These are phyloP conservation scores for Pasiphila rectangulata DNA, from an alignment of 2,888 invertebrate genomes.

Conservation along the genomic window DNA sequence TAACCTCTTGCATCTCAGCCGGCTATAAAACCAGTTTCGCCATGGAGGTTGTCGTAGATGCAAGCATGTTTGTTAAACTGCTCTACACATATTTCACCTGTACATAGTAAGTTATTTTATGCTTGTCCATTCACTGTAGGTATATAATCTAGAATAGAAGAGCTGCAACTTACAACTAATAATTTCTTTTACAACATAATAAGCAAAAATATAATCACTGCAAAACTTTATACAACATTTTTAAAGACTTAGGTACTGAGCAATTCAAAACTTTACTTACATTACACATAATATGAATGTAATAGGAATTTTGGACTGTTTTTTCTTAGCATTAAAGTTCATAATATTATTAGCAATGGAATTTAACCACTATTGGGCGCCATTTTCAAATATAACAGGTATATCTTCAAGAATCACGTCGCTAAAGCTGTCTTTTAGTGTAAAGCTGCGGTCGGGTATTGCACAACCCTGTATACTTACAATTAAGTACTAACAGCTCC, in stretches of 20 bases:
- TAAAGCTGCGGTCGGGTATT: slow-evolving; percentile 26
- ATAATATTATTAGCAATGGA: background rate
- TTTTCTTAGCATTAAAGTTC: slow-evolving; percentile 1
- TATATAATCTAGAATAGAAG: background rate
- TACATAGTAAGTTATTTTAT: no score
- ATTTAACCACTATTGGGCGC: no score
- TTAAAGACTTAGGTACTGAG: slow-evolving; percentile 11
- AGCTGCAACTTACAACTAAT: background rate
- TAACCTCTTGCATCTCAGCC: no score
- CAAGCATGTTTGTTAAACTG: no score
- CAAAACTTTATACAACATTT: background rate
- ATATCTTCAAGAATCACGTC: background rate
- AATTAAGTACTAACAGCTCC: slow-evolving; percentile 8
- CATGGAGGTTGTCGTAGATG: no score
- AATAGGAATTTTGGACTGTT: slow-evolving; percentile 6
- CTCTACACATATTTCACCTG: no score
- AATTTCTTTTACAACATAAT: background rate
- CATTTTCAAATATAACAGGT: no score
- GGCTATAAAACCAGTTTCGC: no score
- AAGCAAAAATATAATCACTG: background rate
- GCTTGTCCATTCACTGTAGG: no score
- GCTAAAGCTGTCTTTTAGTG: slow-evolving; percentile 5
- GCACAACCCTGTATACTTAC: slow-evolving; percentile 26
- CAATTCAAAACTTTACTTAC: no score
- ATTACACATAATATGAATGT: background rate